Evolutionary conservation across 2,888 invertebrate genomes (phyloP).

Genomic region (Allacma fusca): DNA sequence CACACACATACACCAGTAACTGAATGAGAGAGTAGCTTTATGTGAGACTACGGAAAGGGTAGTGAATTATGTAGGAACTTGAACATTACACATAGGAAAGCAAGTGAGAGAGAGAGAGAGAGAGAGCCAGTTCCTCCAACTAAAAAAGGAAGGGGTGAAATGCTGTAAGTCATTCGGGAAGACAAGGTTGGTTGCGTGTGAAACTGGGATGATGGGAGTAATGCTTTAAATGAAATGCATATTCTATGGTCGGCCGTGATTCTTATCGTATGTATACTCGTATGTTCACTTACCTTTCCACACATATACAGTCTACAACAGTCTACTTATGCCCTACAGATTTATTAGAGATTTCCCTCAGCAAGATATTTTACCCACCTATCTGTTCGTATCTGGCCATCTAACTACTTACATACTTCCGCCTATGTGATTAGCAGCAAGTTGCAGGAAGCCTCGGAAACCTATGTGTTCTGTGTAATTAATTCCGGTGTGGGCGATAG

Average conservation of each 20-base stretch:
- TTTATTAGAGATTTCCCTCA: slow-evolving; percentile 17
- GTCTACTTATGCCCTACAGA: slow-evolving; percentile 6
- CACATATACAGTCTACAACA: background rate
- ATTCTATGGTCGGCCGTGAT: slow-evolving; percentile 7
- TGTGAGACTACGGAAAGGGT: slow-evolving; percentile 8
- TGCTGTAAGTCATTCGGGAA: slow-evolving; percentile 24
- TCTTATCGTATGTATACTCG: slow-evolving; percentile 8
- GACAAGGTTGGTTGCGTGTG: slow-evolving; percentile 27
- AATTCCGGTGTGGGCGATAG: slow-evolving; percentile 19
- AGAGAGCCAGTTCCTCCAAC: background rate
- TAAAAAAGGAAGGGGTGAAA: slow-evolving; percentile 25
- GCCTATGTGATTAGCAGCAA: slow-evolving; percentile 24
- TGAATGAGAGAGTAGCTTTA: slow-evolving; percentile 4
- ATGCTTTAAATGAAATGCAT: slow-evolving; percentile 19
- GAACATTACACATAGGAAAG: background rate
- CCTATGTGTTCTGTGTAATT: slow-evolving; percentile 19
- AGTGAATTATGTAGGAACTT: slow-evolving; percentile 14
- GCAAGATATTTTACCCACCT: background rate
- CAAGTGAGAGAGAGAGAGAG: background rate
- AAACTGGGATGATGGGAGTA: slow-evolving; percentile 18
- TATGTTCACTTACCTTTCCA: background rate
- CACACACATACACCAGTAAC: too few species aligned
- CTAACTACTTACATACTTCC: slow-evolving; percentile 24
- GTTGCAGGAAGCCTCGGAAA: slow-evolving; percentile 19
- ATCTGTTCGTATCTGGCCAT: background rate